Base-by-base conservation (phyloP, 2,113 vertebrate species). In the Dasyprocta punctata region DNA sequence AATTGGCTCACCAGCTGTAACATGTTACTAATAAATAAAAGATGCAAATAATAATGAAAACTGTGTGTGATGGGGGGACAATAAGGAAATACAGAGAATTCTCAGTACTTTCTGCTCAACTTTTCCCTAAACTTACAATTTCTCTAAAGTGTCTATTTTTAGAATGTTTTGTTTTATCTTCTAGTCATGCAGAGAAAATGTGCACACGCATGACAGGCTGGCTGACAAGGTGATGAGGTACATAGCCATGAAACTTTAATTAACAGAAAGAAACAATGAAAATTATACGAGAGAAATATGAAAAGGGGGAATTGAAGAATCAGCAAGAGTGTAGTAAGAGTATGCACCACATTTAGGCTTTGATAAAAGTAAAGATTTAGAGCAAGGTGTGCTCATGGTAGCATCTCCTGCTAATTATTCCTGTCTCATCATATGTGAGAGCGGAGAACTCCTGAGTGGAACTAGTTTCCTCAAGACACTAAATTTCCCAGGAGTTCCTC, bases 301-400 rank as follows among this genome's bases (percentile, higher is more conserved):
- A 60, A 88, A 6, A 85, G n/a, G 65, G 30, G 24, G 6, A 54
- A 7, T 0, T 10, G 14, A 90, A 78, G 14, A 1, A 26, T 12
- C 5, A 16, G 1, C 4, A 10, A 82, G 24, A 56, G 9, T 12
- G 24, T 1, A n/a, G 2, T 24, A 26, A 52, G 26, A 7, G 0
- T 13, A 52, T 0, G 20, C 5, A 75, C 11, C 11, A 65, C 20
- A 84, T 41, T n/a, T 44, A 67, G 19, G 30, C n/a, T 73, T 63
- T 56, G 12, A 2, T 0, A 58, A n/a, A n/a, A 83, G 60, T 47
- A 13, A 86, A 84, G 10, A 85, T 33, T 5, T 33, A 83, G 22
- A n/a, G 54, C 4, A 80, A 67, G 16, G 44, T 17, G 4, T 38
- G 33, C 41, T 3, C 1, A 2, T 1, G 5, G 26, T 33, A 73